These are phyloP conservation scores for Hiodon tergisus DNA, from an alignment of 2,113 vertebrate species.

Conservation along the genomic window DNA sequence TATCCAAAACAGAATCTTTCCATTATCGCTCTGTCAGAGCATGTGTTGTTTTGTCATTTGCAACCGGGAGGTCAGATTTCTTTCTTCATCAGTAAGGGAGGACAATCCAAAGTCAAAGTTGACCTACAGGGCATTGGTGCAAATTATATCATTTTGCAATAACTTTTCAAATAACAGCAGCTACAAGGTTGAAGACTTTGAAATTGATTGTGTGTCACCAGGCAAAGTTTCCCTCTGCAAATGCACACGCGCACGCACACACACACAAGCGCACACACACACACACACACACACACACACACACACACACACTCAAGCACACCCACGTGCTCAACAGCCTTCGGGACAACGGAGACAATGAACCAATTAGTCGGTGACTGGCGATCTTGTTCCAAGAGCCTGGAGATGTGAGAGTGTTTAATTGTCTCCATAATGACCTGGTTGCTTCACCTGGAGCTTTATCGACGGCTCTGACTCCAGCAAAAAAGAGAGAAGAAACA, in stretches of 20 bases:
- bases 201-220: slow-evolving; percentile 4
- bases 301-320: not conserved
- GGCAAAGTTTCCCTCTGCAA: not conserved
- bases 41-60: not conserved
- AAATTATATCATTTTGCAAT: not conserved
- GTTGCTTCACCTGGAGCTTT: slow-evolving; percentile 44
- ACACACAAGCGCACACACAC: slow-evolving; percentile 1
- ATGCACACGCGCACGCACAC: not conserved
- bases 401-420: slow-evolving; percentile 46
- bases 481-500: not conserved
- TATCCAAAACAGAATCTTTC: slow-evolving; percentile 11
- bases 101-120: too few species aligned
- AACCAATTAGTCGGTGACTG: slow-evolving; percentile 55
- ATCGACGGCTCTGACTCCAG: slow-evolving; percentile 8
- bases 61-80: not conserved
- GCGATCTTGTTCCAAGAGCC: slow-evolving; percentile 55
- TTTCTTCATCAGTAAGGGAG: not conserved
- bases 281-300: not conserved
- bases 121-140: not conserved
- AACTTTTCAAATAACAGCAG: not conserved
- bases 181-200: slow-evolving; percentile 23
- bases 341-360: slow-evolving; percentile 47
- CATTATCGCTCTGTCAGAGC: slow-evolving; percentile 24
- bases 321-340: not conserved
- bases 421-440: slow-evolving; percentile 43